Evolutionary conservation across 2,888 invertebrate genomes (phyloP).

Genomic region (Anoncus sp.): DNA sequence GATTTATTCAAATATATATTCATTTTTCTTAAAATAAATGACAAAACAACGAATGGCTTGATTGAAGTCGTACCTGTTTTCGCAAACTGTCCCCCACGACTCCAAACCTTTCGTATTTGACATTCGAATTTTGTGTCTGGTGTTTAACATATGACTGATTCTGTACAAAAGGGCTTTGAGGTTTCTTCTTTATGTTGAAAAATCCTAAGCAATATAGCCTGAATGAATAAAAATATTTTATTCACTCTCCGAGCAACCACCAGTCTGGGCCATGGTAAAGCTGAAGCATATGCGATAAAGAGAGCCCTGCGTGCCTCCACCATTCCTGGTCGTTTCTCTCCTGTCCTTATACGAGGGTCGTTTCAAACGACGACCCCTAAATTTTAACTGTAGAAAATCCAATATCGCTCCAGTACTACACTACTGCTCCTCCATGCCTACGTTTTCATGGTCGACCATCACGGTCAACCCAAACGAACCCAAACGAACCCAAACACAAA

Average conservation of each 20-base stretch:
- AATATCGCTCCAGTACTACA: slow-evolving; percentile 4
- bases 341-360: not conserved
- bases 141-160: not conserved
- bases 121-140: not conserved
- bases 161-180: not conserved
- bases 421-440: not conserved
- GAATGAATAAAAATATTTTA: not conserved
- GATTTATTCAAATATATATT: too few species aligned
- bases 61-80: too few species aligned
- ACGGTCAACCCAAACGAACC: too few species aligned
- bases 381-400: slow-evolving; percentile 21
- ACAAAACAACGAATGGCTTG: too few species aligned
- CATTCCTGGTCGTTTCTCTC: not conserved
- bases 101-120: too few species aligned
- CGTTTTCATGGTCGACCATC: not conserved
- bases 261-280: not conserved
- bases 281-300: not conserved
- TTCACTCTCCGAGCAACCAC: too few species aligned
- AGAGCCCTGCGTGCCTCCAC: not conserved
- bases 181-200: not conserved
- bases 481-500: too few species aligned
- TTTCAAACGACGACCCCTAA: slow-evolving; percentile 5
- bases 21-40: too few species aligned
- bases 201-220: not conserved
- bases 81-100: too few species aligned